Percentiles rank a stretch among this genome's conserved stretches.
phyloP scores from a whole-genome alignment of 2,888 invertebrate genomes.

The Platycnemis pennipes region DNA sequence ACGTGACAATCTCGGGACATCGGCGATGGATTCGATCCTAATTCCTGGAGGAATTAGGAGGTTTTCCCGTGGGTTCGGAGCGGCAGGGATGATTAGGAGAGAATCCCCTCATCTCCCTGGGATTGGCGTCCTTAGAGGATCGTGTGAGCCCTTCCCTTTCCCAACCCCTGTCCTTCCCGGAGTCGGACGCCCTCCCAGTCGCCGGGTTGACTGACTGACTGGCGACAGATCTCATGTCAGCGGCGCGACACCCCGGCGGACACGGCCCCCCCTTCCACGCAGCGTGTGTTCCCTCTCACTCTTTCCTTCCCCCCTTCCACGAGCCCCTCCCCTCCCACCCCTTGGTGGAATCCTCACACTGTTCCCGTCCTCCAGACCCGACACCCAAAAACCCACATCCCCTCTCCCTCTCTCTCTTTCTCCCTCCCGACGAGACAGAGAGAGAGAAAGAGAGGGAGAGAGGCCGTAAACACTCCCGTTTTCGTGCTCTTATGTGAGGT shows the following conservation, averaged over 20 bases:
- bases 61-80: background rate
- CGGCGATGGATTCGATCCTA: background rate
- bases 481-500: conserved; percentile 23
- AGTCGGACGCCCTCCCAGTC: background rate
- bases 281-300: background rate
- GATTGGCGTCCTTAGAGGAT: background rate
- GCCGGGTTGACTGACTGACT: conserved; percentile 35
- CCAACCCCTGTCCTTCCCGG: background rate
- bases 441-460: no score
- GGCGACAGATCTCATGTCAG: conserved; percentile 69
- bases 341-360: no score
- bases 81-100: background rate
- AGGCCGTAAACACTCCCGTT: conserved; percentile 55
- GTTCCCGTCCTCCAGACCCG: no score
- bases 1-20: no score
- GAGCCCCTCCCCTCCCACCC: no score
- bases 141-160: no score
- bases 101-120: no score
- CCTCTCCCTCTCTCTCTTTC: no score
- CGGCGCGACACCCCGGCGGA: conserved; percentile 65
- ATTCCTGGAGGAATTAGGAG: conserved; percentile 34
- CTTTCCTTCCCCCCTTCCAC: background rate
- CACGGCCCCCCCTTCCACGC: background rate
- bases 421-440: no score
- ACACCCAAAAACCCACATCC: no score